Evolutionary conservation across 2,113 vertebrate species (phyloP).

Genomic region (Mandrillus leucophaeus): DNA sequence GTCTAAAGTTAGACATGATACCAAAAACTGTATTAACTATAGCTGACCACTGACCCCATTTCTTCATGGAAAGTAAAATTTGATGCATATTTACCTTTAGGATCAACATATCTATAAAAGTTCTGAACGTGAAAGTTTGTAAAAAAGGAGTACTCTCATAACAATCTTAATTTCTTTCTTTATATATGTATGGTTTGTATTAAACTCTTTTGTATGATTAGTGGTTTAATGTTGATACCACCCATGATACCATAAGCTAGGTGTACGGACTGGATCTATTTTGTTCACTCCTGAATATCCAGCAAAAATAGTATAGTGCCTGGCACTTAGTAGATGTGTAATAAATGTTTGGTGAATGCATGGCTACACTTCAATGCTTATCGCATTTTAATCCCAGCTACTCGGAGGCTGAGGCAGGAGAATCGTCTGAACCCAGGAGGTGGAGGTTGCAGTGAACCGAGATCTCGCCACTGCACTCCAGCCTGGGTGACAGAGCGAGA

Average conservation of each 20-base stretch:
- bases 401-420: no score
- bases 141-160: background rate
- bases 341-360: background rate
- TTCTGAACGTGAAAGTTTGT: background rate
- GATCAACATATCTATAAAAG: background rate
- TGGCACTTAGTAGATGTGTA: background rate
- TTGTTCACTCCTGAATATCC: background rate
- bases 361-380: background rate
- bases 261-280: background rate
- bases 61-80: background rate
- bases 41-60: background rate
- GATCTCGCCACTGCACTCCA: no score
- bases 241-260: background rate
- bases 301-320: background rate
- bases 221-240: background rate
- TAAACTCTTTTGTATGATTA: background rate
- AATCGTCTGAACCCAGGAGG: no score
- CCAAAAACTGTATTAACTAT: background rate
- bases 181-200: background rate
- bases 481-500: no score
- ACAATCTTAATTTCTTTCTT: background rate
- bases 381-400: background rate
- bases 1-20: background rate
- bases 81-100: background rate
- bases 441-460: no score